Conservation (phyloP, 2,113 vertebrate species). For the Dryoscopus gambensis region DNA sequence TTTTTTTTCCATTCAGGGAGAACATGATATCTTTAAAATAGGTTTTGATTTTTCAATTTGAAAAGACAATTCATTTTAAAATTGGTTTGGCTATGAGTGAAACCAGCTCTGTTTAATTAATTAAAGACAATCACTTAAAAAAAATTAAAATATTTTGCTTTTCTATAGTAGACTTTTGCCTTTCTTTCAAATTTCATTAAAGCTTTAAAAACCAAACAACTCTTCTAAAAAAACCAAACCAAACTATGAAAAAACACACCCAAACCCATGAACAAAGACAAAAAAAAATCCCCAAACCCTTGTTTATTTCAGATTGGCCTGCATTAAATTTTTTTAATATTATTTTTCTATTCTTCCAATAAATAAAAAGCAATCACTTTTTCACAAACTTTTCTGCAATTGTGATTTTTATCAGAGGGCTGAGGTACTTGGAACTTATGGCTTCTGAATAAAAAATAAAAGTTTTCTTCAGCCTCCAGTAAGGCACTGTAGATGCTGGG, state of each 20-base stretch:
- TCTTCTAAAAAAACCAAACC: not conserved
- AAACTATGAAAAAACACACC: not conserved
- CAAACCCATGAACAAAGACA: not conserved
- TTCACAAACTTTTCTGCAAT: not conserved
- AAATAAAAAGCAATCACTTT: not conserved
- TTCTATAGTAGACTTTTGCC: not conserved
- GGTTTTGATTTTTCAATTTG: not conserved
- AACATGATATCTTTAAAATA: not conserved
- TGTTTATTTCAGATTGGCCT: not conserved
- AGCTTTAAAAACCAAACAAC: not conserved
- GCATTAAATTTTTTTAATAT: not conserved
- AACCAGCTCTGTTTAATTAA: not conserved
- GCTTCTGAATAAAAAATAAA: not conserved
- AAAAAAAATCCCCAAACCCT: fast-evolving
- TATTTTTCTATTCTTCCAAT: not conserved
- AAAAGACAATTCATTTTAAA: not conserved
- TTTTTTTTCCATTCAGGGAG: not conserved
- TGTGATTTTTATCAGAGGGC: not conserved
- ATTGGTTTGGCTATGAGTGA: not conserved
- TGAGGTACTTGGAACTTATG: not conserved
- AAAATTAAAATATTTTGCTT: not conserved
- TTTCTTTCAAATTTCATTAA: not conserved
- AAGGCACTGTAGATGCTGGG: not conserved
- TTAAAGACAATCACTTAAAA: not conserved
- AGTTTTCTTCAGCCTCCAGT: not conserved